phyloP scores from a whole-genome alignment of 2,797 vertebrate genomes.

The Pygocentrus nattereri region DNA sequence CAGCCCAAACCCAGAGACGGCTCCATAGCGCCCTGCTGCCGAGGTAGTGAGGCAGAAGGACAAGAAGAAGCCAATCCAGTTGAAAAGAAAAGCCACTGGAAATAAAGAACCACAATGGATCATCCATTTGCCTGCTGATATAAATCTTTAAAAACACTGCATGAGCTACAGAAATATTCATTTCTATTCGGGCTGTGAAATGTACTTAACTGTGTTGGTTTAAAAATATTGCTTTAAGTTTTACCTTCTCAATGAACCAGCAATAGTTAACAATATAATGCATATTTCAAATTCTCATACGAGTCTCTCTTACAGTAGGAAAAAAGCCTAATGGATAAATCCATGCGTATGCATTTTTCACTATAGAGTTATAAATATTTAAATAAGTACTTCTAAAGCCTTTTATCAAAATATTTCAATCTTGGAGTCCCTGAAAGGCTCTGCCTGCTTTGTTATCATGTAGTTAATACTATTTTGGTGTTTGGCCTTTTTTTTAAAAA shows the following conservation, averaged over 20 bases:
- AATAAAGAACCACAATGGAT: background rate
- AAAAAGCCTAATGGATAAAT: background rate
- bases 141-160: background rate
- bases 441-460: too few relatives aligned
- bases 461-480: too few relatives aligned
- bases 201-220: background rate
- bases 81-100: conserved; percentile 98
- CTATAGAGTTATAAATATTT: background rate
- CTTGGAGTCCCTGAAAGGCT: too few relatives aligned
- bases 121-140: background rate
- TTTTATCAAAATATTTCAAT: too few relatives aligned
- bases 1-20: conserved; percentile 97
- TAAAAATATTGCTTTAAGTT: background rate
- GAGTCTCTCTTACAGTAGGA: background rate
- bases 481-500: too few relatives aligned
- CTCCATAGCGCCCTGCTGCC: conserved; percentile 94
- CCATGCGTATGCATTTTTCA: background rate
- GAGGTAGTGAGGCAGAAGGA: conserved; percentile 98
- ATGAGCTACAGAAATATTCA: background rate
- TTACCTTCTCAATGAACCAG: background rate
- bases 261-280: background rate
- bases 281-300: background rate
- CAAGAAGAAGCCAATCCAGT: conserved; percentile 99
- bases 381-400: too few relatives aligned
- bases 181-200: background rate